Evolutionary conservation across 2,113 vertebrate genomes (phyloP).

Genomic region (Ameiurus melas): DNA sequence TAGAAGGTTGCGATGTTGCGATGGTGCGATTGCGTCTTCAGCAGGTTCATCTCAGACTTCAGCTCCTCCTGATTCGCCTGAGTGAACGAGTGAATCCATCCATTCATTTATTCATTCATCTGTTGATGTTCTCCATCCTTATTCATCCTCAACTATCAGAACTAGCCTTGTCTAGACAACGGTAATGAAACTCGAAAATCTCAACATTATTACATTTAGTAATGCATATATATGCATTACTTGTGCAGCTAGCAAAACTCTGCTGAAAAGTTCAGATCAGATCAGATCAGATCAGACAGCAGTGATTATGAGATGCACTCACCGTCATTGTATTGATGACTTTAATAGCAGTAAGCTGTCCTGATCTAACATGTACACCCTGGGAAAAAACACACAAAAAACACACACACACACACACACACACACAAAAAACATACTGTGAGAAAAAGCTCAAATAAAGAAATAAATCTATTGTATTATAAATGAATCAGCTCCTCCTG

Average conservation of each 20-base stretch:
- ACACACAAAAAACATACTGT: too few species aligned
- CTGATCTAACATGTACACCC: slow-evolving; percentile 9
- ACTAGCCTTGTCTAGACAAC: background rate
- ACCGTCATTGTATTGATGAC: background rate
- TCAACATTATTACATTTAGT: too few species aligned
- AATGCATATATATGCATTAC: too few species aligned
- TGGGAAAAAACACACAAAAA: too few species aligned
- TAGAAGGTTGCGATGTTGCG: slow-evolving; percentile 48
- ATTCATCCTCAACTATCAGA: background rate
- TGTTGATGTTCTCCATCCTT: background rate
- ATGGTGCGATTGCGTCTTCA: slow-evolving; percentile 50
- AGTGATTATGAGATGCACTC: background rate
- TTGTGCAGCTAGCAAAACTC: too few species aligned
- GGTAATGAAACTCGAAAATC: too few species aligned
- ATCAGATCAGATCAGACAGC: too few species aligned
- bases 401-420: too few species aligned
- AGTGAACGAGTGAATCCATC: background rate
- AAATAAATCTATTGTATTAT: too few species aligned
- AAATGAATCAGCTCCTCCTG: too few species aligned
- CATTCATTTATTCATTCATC: background rate
- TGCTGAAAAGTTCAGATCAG: too few species aligned
- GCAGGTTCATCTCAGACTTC: slow-evolving; percentile 49
- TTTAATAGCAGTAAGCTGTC: slow-evolving; percentile 14
- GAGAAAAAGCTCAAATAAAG: too few species aligned
- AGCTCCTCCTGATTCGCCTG: slow-evolving; percentile 25